Evolutionary conservation across 1,140 invertebrate species (phyloP).

Genomic region (Antheraea mylitta): DNA sequence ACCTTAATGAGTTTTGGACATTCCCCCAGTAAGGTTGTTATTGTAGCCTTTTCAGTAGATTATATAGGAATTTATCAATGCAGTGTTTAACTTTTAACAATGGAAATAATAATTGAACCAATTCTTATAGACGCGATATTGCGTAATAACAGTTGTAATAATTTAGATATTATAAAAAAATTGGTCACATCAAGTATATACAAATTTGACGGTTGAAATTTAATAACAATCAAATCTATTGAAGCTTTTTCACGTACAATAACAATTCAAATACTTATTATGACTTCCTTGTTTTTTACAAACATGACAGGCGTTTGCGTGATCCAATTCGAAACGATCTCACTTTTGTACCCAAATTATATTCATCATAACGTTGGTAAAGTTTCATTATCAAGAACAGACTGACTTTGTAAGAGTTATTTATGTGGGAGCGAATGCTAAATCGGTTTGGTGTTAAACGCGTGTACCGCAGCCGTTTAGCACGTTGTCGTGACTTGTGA

Average conservation of each 20-base stretch:
- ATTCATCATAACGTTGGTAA: not conserved
- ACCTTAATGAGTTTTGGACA: no score
- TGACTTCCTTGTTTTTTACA: not conserved
- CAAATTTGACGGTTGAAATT: no score
- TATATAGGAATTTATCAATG: no score
- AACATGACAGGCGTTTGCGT: not conserved
- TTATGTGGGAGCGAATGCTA: slow-evolving; percentile 3
- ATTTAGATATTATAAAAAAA: no score
- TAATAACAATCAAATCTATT: no score
- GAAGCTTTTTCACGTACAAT: not conserved
- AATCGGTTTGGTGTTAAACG: slow-evolving; percentile 41
- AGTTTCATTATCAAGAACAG: slow-evolving; percentile 8
- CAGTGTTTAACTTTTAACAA: no score
- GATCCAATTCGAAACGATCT: not conserved
- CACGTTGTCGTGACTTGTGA: slow-evolving; percentile 55
- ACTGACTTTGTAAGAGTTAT: not conserved
- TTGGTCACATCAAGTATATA: no score
- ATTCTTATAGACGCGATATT: no score
- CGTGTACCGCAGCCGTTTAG: slow-evolving; percentile 50
- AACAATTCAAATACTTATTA: not conserved
- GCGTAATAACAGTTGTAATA: no score
- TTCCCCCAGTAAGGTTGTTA: no score
- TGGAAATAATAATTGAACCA: no score
- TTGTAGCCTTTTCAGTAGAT: no score
- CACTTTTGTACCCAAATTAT: not conserved